Percentiles rank a stretch among this genome's conserved stretches.
phyloP scores from a whole-genome alignment of 2,797 vertebrate species.

The Mormyrops attenuatus region DNA sequence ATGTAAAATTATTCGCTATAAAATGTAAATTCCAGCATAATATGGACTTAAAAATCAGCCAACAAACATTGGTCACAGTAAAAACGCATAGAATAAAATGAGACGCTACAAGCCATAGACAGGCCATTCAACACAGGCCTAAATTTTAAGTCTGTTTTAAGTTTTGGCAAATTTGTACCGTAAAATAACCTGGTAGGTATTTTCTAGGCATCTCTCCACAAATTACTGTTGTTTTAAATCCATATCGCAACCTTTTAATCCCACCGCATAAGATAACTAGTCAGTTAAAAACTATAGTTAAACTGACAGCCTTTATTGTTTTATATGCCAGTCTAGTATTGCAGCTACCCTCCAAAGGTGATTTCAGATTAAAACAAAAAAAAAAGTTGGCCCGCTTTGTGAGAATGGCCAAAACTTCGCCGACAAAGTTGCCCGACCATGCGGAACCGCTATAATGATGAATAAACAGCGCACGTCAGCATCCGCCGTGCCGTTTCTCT shows the following conservation, averaged over 20 bases:
- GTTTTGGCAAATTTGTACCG: neutral
- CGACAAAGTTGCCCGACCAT: neutral
- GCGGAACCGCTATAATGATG: neutral
- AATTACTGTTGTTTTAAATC: neutral
- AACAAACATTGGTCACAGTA: conserved; percentile 43
- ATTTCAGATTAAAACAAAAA: neutral
- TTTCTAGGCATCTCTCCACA: neutral
- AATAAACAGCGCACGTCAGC: neutral
- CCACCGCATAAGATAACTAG: neutral
- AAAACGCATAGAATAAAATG: neutral
- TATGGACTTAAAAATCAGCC: conserved; percentile 22
- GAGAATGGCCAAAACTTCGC: neutral
- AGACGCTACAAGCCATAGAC: conserved; percentile 31
- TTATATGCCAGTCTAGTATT: neutral
- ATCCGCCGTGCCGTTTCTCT: neutral
- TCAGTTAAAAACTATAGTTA: neutral
- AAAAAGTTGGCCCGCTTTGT: neutral
- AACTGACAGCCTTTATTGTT: neutral
- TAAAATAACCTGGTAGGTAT: neutral
- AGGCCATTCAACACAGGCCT: conserved; percentile 11
- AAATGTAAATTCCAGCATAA: conserved; percentile 31
- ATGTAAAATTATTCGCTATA: neutral
- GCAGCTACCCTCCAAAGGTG: neutral
- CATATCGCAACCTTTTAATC: neutral
- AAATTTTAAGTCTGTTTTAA: conserved; percentile 33